phyloP scores from a whole-genome alignment of 2,888 invertebrate species.

The Melanostoma scalare region DNA sequence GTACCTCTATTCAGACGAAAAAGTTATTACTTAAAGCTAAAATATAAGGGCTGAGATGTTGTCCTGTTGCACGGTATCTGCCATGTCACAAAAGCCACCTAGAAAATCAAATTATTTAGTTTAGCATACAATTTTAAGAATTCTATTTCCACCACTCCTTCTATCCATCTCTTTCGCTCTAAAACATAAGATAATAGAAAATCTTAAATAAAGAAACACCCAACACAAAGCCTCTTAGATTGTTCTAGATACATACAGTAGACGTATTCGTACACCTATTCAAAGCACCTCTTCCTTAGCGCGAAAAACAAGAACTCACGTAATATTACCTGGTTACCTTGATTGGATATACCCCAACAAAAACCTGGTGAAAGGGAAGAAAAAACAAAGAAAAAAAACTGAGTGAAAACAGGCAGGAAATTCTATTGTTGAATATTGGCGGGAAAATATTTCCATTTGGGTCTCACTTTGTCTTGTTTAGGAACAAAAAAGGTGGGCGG shows the following conservation, averaged over 20 bases:
- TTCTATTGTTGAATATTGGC: conserved; percentile 65
- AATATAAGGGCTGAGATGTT: conserved; percentile 37
- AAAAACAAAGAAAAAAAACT: conserved; percentile 52
- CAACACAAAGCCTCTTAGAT: background rate
- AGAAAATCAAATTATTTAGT: conserved; percentile 65
- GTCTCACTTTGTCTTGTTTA: conserved; percentile 21
- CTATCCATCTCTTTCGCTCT: background rate
- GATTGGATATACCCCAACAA: conserved; percentile 55
- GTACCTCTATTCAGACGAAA: conserved; percentile 20
- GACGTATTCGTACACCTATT: background rate
- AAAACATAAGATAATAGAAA: conserved; percentile 7
- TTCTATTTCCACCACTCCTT: conserved; percentile 7
- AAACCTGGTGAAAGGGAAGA: conserved; percentile 43
- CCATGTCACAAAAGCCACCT: conserved; percentile 35
- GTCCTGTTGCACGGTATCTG: conserved; percentile 44
- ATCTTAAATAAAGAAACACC: conserved; percentile 10
- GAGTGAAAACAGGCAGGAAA: conserved; percentile 54
- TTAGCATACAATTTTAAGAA: conserved; percentile 35
- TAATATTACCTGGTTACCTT: conserved; percentile 56
- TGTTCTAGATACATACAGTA: conserved; percentile 6
- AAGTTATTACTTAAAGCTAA: conserved; percentile 63
- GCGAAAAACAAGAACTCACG: conserved; percentile 52
- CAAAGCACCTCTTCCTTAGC: conserved; percentile 29
- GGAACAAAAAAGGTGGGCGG: conserved; percentile 18
- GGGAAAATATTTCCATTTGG: conserved; percentile 64